Conservation (phyloP, 2,797 vertebrate species). For the Phoeniculus purpureus region DNA sequence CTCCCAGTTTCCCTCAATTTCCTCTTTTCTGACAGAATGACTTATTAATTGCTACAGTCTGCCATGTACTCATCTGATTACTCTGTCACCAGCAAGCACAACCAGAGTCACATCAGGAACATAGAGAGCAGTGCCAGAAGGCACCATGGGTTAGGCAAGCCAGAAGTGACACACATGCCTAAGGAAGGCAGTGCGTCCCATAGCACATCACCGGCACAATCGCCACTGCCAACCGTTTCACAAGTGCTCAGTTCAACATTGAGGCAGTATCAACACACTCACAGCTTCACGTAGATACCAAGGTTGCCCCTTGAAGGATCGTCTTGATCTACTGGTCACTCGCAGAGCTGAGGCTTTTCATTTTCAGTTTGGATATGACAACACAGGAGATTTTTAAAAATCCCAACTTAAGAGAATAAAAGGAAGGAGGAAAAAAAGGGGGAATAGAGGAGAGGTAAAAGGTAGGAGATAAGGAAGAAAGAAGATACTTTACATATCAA, state of each 20-base stretch:
- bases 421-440: neutral
- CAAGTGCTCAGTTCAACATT: neutral
- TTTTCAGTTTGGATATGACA: neutral
- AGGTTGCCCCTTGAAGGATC: accelerated
- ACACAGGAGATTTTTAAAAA: neutral
- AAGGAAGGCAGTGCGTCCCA: neutral
- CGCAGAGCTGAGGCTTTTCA: accelerated
- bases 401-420: neutral
- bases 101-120: neutral
- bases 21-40: conserved; percentile 19
- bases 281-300: neutral
- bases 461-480: neutral
- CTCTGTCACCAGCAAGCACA: neutral
- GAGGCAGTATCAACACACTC: neutral
- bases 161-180: neutral
- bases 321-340: accelerated
- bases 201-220: neutral
- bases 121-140: neutral
- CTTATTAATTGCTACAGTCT: conserved; percentile 1
- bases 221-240: neutral
- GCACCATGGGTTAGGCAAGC: neutral
- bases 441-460: accelerated
- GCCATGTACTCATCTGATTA: neutral
- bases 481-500: neutral
- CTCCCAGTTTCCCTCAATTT: conserved; percentile 1